A percentile compares a stretch with the other conserved stretches of the same genome.
These are phyloP conservation scores for Aphis gossypii DNA, from an alignment of 1,140 invertebrate species.

Conservation along the genomic window DNA sequence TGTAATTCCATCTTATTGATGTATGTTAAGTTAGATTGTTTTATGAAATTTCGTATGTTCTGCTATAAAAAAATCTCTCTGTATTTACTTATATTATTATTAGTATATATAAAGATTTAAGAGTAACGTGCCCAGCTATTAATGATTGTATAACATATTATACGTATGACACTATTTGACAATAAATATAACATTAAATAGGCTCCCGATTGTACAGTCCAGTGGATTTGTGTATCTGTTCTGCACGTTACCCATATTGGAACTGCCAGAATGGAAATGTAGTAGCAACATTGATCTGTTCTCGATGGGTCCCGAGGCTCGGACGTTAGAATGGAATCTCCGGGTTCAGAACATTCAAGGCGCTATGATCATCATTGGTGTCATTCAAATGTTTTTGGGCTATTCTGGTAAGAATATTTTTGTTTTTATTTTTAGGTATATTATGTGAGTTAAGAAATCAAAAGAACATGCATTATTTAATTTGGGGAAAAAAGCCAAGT, in stretches of 20 bases:
- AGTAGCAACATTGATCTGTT: slow-evolving; percentile 48
- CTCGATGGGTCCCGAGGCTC: slow-evolving; percentile 41
- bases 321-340: slow-evolving; percentile 54
- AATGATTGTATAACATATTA: background rate
- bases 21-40: background rate
- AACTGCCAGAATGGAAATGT: slow-evolving; percentile 11
- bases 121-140: background rate
- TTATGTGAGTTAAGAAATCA: too few species aligned
- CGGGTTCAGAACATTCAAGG: slow-evolving; percentile 50
- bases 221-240: slow-evolving; percentile 55
- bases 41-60: background rate
- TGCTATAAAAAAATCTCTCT: background rate
- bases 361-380: slow-evolving; percentile 19
- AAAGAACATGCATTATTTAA: too few species aligned
- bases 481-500: too few species aligned
- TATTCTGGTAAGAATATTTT: slow-evolving; percentile 56
- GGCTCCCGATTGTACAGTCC: slow-evolving; percentile 52
- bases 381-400: slow-evolving; percentile 53
- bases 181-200: background rate
- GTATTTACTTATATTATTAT: background rate
- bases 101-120: background rate
- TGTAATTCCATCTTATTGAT: background rate
- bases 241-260: slow-evolving; percentile 9
- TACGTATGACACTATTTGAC: background rate
- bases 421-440: too few species aligned